Evolutionary conservation across 1,140 invertebrate genomes (phyloP).

Genomic region (Saccostrea glomerata): DNA sequence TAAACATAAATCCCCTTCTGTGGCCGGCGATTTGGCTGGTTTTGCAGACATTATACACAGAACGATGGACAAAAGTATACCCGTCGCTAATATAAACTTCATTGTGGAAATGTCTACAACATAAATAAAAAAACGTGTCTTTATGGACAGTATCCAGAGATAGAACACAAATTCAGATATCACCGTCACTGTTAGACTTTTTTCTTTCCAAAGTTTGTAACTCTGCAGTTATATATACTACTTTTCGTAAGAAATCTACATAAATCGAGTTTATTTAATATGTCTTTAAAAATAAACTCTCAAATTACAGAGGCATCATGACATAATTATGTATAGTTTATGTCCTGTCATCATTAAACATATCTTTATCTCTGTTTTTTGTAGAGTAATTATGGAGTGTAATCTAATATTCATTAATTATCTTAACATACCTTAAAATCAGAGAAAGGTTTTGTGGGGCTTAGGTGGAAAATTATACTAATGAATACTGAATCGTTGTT

Average conservation of each 20-base stretch:
- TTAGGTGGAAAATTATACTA: background rate
- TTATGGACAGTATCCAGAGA: background rate
- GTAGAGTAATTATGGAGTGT: background rate
- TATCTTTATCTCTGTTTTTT: background rate
- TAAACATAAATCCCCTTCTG: background rate
- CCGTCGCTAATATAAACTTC: background rate
- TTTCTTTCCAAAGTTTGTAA: background rate
- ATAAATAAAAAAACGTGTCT: background rate
- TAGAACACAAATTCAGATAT: background rate
- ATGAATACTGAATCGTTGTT: no score
- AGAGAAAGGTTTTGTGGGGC: background rate
- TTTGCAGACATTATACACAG: background rate
- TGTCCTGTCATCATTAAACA: background rate
- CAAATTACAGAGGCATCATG: background rate
- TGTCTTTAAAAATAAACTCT: background rate
- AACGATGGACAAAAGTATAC: background rate
- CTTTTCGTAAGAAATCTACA: background rate
- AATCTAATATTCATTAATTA: slow-evolving; percentile 3
- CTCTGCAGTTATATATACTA: background rate
- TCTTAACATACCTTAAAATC: background rate
- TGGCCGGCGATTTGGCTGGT: background rate
- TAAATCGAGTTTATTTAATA: background rate
- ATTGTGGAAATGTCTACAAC: slow-evolving; percentile 2
- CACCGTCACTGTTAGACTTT: background rate
- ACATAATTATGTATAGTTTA: background rate